Evolutionary conservation across 2,888 invertebrate genomes (phyloP), one percentile per base, ranked within the genome.

Genomic region (Dasysyrphus albostriatus): DNA sequence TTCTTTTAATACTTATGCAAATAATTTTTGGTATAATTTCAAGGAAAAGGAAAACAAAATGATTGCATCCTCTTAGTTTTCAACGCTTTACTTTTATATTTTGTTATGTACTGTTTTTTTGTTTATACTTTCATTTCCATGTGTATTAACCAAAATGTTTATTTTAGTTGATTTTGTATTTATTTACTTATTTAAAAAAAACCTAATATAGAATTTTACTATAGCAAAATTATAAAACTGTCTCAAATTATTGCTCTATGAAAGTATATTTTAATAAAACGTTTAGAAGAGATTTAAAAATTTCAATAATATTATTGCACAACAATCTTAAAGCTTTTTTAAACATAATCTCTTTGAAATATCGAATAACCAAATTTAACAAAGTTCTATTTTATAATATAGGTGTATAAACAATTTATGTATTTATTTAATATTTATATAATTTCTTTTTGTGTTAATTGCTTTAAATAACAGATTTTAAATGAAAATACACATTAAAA

Each of bases 1-100:
- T 59, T 16, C 42, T 58, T 79, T 73, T 63, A 80, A 84, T 81
- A 73, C 81, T 85, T 85, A 85, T 81, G 72, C 56, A 85, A 81
- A 85, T 85, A 85, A 76, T 81, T 85, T 61, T 61, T 61, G 61
- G 61, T 61, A 42, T 61, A 39, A 61, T 61, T 39, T 39, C 42
- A 42, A 61, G 39, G 14, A 12, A 61, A 42, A 42, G 7, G 24
- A 24, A 61, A 61, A 61, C 42, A 61, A 61, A 61, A 61, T 42
- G 24, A 61, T 61, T 39, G 24, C 61, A 42, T 14, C 5, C 5
- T 8, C 58, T 2, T 39, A n/a, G 34, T 56, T 19, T 19, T 12
- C 9, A 54, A n/a, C 34, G 19, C 19, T 67, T 69, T 79, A 9
- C 14, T 44, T 24, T 44, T 58, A 1, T 44, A 10, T 24, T 85